Evolutionary conservation across 2,113 vertebrate genomes (phyloP).

Genomic region (Prolemur simus): DNA sequence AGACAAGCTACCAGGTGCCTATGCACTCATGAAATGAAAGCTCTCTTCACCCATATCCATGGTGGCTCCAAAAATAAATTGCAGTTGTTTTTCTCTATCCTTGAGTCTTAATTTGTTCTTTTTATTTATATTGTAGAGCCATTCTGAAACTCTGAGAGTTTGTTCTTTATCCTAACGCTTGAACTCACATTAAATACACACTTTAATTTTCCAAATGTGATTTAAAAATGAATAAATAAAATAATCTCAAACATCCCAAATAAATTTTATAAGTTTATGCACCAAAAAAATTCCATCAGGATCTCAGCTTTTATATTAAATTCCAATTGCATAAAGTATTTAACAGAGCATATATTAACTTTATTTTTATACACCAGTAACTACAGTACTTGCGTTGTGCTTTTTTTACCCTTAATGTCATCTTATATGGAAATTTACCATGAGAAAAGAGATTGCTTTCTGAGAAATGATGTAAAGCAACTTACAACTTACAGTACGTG

Average conservation of each 20-base stretch:
- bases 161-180: constrained; percentile 45
- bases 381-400: not conserved
- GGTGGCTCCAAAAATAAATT: constrained; percentile 23
- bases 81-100: not conserved
- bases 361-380: not conserved
- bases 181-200: not conserved
- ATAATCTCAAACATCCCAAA: not conserved
- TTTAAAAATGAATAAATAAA: constrained; percentile 28
- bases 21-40: not conserved
- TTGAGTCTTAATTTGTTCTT: not conserved
- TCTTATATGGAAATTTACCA: constrained; percentile 72
- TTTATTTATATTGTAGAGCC: constrained; percentile 6
- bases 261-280: constrained; percentile 14
- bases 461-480: constrained; percentile 75
- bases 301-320: constrained; percentile 5
- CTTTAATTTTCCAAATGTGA: constrained; percentile 21
- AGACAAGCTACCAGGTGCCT: not conserved
- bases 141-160: constrained; percentile 41
- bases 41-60: not conserved
- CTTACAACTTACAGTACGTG: constrained; percentile 58
- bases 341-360: not conserved
- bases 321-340: not conserved
- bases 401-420: constrained; percentile 56
- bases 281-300: not conserved
- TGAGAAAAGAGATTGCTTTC: constrained; percentile 78